Conservation (phyloP, 2,797 vertebrate genomes). For the Esox lucius region DNA sequence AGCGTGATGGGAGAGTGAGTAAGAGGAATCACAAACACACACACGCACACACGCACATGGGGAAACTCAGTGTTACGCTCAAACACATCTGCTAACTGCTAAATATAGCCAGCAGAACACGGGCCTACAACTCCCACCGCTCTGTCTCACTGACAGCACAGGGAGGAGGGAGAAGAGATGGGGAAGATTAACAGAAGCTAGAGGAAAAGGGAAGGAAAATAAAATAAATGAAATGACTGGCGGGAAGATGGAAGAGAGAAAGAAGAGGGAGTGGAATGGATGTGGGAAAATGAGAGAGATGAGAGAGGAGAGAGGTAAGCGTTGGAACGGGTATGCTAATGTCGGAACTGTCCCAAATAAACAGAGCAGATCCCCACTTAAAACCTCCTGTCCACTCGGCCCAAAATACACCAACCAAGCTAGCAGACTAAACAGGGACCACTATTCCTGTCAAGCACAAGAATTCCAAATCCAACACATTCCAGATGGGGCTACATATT, state of each 20-base stretch:
- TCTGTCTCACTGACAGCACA: conserved; percentile 46
- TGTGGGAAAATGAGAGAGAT: background rate
- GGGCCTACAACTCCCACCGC: conserved; percentile 52
- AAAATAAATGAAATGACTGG: background rate
- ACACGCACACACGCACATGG: conserved; percentile 44
- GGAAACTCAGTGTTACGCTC: conserved; percentile 65
- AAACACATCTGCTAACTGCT: conserved; percentile 72
- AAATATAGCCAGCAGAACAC: conserved; percentile 70
- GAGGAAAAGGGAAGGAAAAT: conserved; percentile 46
- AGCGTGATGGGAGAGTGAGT: conserved; percentile 61
- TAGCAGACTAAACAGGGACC: conserved; percentile 48
- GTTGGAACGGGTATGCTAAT: conserved; percentile 12
- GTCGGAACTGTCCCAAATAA: conserved; percentile 29
- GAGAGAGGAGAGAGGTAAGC: conserved; percentile 11
- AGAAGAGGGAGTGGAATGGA: conserved; percentile 13
- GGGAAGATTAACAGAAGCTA: conserved; percentile 41
- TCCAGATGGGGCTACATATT: conserved; percentile 47
- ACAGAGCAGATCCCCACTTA: conserved; percentile 26
- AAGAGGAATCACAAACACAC: conserved; percentile 56
- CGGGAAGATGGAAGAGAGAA: conserved; percentile 45
- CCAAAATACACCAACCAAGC: conserved; percentile 24
- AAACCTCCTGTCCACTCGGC: background rate
- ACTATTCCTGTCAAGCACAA: conserved; percentile 40
- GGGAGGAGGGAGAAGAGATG: conserved; percentile 33
- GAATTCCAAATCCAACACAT: conserved; percentile 38